These are phyloP conservation scores for Sitta carolinensis DNA, from an alignment of 2,797 vertebrate genomes.

Conservation along the genomic window DNA sequence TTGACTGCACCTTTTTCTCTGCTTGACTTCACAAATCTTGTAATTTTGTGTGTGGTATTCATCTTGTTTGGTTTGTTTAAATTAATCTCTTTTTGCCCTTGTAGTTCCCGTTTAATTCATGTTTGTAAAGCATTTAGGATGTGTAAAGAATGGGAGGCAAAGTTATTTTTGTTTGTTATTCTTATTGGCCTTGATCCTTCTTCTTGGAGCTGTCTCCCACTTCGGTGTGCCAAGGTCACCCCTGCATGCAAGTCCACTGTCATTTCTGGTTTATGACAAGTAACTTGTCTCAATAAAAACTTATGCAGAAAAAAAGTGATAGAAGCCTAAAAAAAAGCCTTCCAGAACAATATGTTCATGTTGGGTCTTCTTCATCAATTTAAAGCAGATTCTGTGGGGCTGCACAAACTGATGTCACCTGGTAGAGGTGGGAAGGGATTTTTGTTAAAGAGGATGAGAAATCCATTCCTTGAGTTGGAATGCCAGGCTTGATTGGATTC, in stretches of 20 bases:
- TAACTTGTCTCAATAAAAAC: not conserved
- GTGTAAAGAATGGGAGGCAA: not conserved
- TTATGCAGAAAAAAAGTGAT: not conserved
- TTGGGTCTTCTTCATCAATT: not conserved
- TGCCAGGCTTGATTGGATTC: not conserved
- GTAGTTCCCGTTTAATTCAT: not conserved
- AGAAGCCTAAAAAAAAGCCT: not conserved
- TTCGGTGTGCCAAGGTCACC: not conserved
- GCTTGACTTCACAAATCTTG: constrained; percentile 25
- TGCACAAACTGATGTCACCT: not conserved
- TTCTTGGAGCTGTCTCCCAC: not conserved
- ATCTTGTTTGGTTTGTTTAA: constrained; percentile 27
- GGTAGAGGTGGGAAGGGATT: not conserved
- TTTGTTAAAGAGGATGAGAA: not conserved
- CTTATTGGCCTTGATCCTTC: not conserved
- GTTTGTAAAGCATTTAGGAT: constrained; percentile 42
- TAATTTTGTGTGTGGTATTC: constrained; percentile 10
- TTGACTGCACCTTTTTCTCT: not conserved
- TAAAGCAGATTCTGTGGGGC: not conserved
- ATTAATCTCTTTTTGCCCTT: constrained; percentile 46
- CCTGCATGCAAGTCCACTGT: not conserved
- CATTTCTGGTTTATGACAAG: not conserved
- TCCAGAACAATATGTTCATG: not conserved
- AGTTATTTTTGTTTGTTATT: constrained; percentile 27
- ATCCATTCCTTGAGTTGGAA: not conserved